Base-by-base conservation (phyloP, 2,113 vertebrate species). In the Rutilus rutilus region DNA sequence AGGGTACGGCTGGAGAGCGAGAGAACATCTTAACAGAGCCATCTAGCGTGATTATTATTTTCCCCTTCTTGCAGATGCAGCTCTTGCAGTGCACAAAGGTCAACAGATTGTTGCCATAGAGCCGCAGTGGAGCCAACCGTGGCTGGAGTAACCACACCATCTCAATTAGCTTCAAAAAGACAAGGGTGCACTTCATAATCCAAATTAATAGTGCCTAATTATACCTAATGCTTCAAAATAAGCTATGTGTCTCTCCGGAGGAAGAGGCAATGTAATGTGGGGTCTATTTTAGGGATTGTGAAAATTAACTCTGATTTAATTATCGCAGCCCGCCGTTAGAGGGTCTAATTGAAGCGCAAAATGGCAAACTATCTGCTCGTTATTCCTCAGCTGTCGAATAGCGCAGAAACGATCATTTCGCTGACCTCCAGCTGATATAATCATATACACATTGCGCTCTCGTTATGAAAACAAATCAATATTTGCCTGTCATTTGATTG, bases 291-390 rank as follows among this genome's bases (percentile, higher is more conserved):
- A 92, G 90, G 92, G 90, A 91, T 89, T 88, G 86, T 86, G 89
- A 89, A 93, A 94, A 93, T 91, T 88, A 94, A 90, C 92, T 93
- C 87, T 92, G 89, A 93, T 93, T 90, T 94, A 94, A 95, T 95
- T 93, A 94, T 91, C 76, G 23, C 79, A 86, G 88, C 86, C 86
- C 50, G 83, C 86, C 85, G 89, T 88, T 89, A 83, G 88, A 77
- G 86, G 80, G 88, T 64, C 86, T 91, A 92, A 91, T 91, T 93
- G 90, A 91, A 92, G 87, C 54, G 8, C 50, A 86, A 88, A 57
- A 73, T 78, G 87, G 83, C 86, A 74, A 86, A 77, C 78, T 76
- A 89, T 76, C 82, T 52, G 21, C 57, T 42, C 15, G 33, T 73
- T 42, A 73, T 83, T 73, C 50, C 27, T 87, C 73, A 83, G 54